Evolutionary conservation across 2,113 vertebrate species (phyloP), one percentile per base, ranked within the genome.

Genomic region (Psilopogon haemacephalus): DNA sequence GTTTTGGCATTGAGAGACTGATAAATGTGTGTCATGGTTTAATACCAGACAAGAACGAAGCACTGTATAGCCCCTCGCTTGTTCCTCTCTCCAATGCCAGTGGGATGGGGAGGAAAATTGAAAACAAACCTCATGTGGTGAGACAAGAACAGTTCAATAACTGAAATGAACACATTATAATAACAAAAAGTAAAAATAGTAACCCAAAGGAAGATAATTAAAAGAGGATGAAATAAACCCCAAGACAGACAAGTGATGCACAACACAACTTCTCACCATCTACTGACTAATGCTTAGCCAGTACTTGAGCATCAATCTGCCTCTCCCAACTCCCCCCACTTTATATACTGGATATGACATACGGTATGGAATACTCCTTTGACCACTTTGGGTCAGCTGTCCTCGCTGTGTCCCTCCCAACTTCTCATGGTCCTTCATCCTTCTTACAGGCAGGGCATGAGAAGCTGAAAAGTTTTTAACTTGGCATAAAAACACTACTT

Each of bases 11-110:
- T 42, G 15, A 83, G 26, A 82, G 13, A 64, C 18, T 55, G 32
- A n/a, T 82, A 70, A 73, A 12, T 0, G 0, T 50, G n/a, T 69
- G n/a, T 27, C 9, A 24, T 50, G 24, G 16, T 50, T 50, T 69
- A 35, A 69, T 24, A 16, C 44, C 67, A 50, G 16, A 8, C 46
- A 35, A 46, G 24, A 69, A 35, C 16, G 26, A 26, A 65, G 48
- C n/a, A 50, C 23, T 17, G 48, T 33, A n/a, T 21, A 69, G 32
- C 44, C n/a, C 15, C 65, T 48, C 11, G 6, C 65, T 33, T n/a
- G 33, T 20, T 68, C 44, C n/a, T 33, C 37, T 28, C 28, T 15
- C 5, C 37, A 5, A 40, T 23, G 6, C 38, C 17, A 12, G 38
- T 30, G 38, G 27, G 38, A 42, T 40, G 63, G 15, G 37, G 27